These are phyloP conservation scores for Eurytoma adleriae DNA, from an alignment of 2,888 invertebrate genomes.

Conservation along the genomic window DNA sequence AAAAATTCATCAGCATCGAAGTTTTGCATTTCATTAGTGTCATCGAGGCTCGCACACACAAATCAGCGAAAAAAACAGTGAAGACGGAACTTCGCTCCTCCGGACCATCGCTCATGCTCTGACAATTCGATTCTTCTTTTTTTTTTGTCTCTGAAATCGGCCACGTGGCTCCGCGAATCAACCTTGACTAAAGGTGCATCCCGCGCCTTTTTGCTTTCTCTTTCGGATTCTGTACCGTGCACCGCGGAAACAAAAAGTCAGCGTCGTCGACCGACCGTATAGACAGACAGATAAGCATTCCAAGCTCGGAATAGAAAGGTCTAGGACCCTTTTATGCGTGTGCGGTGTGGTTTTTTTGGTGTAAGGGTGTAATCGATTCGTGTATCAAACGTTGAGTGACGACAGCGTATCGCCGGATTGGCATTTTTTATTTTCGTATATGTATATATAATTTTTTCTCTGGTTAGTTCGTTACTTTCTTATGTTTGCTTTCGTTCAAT, in stretches of 20 bases:
- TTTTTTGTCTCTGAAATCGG: not conserved
- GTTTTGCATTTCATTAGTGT: constrained; percentile 45
- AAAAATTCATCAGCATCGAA: constrained; percentile 47
- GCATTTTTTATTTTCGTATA: not conserved
- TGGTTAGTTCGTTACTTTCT: not conserved
- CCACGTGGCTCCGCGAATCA: constrained; percentile 9
- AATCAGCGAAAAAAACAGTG: not conserved
- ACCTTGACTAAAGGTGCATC: constrained; percentile 32
- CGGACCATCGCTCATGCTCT: constrained; percentile 37
- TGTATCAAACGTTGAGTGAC: not conserved
- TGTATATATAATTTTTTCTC: not conserved
- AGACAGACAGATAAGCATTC: not conserved
- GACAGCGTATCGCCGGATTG: constrained; percentile 1
- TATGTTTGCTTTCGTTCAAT: not conserved
- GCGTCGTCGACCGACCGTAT: not conserved
- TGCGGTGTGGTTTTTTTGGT: constrained; percentile 5
- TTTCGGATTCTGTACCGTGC: not conserved
- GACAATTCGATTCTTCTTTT: constrained; percentile 22
- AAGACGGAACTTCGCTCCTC: constrained; percentile 29
- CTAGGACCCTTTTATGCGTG: not conserved
- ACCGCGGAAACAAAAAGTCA: not conserved
- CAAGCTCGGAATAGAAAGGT: constrained; percentile 14
- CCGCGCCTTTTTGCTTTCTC: not conserved
- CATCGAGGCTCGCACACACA: constrained; percentile 2
- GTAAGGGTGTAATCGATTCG: not conserved